These are phyloP conservation scores for Drosophila formosana DNA, from an alignment of 2,888 invertebrate genomes.

Conservation along the genomic window DNA sequence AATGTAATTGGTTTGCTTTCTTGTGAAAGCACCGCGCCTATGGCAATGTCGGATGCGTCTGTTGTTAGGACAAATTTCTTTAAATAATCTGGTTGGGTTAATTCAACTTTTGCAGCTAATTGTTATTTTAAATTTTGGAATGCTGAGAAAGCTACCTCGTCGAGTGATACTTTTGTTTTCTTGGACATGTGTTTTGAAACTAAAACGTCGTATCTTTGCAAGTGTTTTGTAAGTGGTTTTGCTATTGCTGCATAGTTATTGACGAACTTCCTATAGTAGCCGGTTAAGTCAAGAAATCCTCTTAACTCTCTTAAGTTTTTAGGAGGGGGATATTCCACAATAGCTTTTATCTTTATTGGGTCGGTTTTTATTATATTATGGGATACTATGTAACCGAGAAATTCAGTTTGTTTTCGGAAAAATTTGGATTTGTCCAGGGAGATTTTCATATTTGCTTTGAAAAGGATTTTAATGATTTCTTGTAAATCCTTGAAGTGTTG, in stretches of 20 bases:
- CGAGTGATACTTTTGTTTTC: not conserved
- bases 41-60: not conserved
- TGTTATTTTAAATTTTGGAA: not conserved
- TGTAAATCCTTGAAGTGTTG: not conserved
- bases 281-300: no score
- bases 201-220: not conserved
- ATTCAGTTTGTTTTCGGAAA: no score
- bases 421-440: not conserved
- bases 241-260: no score
- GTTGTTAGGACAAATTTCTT: not conserved
- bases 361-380: not conserved
- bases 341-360: not conserved
- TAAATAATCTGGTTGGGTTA: not conserved
- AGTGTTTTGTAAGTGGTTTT: not conserved
- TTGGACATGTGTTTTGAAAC: not conserved
- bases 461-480: not conserved
- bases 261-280: no score
- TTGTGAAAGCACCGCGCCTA: slow-evolving; percentile 4
- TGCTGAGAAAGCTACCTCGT: not conserved
- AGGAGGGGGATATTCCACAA: not conserved
- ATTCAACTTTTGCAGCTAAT: not conserved
- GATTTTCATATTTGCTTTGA: not conserved
- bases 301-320: not conserved
- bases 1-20: slow-evolving; percentile 11
- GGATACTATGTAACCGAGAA: not conserved